Conservation (phyloP, 2,113 vertebrate genomes). For the Ptyas mucosa region DNA sequence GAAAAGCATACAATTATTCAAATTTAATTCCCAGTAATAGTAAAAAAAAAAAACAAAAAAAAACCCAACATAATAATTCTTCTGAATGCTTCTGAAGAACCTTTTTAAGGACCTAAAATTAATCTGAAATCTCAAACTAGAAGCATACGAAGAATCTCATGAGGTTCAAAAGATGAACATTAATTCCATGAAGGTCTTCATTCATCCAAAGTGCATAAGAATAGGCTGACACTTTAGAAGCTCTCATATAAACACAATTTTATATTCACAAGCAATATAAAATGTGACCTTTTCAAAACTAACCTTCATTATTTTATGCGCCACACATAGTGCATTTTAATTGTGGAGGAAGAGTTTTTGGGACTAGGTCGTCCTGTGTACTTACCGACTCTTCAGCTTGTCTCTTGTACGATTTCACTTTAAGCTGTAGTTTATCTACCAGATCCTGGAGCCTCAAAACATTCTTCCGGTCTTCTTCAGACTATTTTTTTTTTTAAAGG, state of each 20-base stretch:
- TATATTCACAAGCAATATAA: not conserved
- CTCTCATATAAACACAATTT: not conserved
- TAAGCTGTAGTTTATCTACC: conserved; percentile 73
- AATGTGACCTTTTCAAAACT: not conserved
- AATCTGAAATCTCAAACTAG: not conserved
- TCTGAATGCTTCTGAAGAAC: not conserved
- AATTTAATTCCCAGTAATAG: not conserved
- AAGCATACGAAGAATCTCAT: not conserved
- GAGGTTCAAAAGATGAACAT: not conserved
- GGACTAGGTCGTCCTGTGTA: conserved; percentile 15
- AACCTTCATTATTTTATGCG: not conserved
- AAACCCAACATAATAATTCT: not conserved
- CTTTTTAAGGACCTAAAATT: not conserved
- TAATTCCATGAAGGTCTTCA: not conserved
- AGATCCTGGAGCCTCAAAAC: conserved; percentile 72
- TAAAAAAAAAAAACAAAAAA: not conserved
- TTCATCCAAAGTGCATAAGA: not conserved
- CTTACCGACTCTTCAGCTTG: conserved; percentile 77
- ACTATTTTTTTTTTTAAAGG: conserved; percentile 44
- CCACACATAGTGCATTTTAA: not conserved
- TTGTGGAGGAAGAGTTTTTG: not conserved
- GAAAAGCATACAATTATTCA: not conserved
- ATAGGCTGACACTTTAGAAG: not conserved
- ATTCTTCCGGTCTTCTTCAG: conserved; percentile 74
- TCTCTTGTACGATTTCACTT: conserved; percentile 76